Base-by-base conservation (phyloP, 1,140 invertebrate species). In the Pseudomyrmex pallidus region DNA sequence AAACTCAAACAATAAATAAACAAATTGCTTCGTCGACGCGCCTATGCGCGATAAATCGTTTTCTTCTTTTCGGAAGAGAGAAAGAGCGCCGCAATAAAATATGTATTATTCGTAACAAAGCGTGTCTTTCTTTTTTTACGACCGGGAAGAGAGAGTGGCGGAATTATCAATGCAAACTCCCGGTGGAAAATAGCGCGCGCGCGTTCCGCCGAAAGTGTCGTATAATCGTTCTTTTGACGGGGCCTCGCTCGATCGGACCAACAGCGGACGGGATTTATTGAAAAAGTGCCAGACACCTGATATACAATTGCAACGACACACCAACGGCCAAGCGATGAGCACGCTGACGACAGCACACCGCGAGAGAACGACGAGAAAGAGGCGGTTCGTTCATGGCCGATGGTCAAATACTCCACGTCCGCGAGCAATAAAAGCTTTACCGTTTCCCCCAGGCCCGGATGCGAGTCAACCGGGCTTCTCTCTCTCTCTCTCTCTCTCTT, bases 371-470 rank as follows among this genome's bases (percentile, higher is more conserved):
- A 78, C 48, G 9, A 68, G 52, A 35, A 83, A 74, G 68, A 72
- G 83, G 73, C 46, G 77, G 62, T 63, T 82, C 87, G 61, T 68
- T 87, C 46, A 82, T 66, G 64, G 83, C 72, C 64, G 70, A 85
- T 64, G 77, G 68, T 48, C 54, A 48, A 57, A 9, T 46, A 35
- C 22, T 25, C 59, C 25, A 15, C 25, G 22, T 35, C 46, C 56
- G 48, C 35, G 20, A 48, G 73, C 85, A 87, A 87, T 87, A 84
- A 87, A 87, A 87, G 74, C 68, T 46, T 35, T 63, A 44, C 10
- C 86, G 13, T 54, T 35, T n/a, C n/a, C 35, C 35, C 35, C 35
- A 35, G 35, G 5, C 35, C 66, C 54, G 17, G 61, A 57, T 25
- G 50, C 22, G 25, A 63, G 74, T 25, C 17, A 44, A 15, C 50